phyloP scores from a whole-genome alignment of 1,140 invertebrate species.

The Caenorhabditis inopinata region DNA sequence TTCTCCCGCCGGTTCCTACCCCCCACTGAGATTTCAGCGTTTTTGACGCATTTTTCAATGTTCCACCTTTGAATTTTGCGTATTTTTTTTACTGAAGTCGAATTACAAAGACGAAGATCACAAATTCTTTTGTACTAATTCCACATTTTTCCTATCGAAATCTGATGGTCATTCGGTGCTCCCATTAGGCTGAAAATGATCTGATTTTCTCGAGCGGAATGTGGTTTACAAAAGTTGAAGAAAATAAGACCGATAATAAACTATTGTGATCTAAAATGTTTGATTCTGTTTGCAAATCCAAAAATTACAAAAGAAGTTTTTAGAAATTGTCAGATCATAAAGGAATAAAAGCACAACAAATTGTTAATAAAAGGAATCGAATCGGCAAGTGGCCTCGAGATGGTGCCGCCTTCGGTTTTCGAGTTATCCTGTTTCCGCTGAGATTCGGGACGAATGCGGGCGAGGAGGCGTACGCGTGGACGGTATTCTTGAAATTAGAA shows the following conservation, averaged over 20 bases:
- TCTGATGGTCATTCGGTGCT: background rate
- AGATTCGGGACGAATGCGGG: background rate
- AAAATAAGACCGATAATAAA: background rate
- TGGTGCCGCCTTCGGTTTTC: background rate
- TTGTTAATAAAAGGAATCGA: background rate
- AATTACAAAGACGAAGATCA: too few species aligned
- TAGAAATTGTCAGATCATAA: too few species aligned
- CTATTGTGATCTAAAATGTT: background rate
- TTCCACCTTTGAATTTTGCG: background rate
- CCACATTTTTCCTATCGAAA: too few species aligned
- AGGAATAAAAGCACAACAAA: background rate
- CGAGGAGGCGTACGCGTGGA: background rate
- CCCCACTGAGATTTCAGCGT: background rate
- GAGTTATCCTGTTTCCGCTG: background rate
- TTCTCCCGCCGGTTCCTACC: background rate
- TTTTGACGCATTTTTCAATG: background rate
- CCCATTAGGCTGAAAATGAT: background rate
- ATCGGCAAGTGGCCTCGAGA: background rate
- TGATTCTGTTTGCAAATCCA: background rate
- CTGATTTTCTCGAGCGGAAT: background rate
- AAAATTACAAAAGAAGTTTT: too few species aligned
- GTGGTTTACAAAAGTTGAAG: too few species aligned
- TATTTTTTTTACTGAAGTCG: constrained; percentile 16
- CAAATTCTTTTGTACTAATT: too few species aligned
- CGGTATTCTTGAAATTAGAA: background rate